Percentiles rank a stretch among this genome's conserved stretches.
Evolutionary conservation across 2,113 vertebrate genomes (phyloP).

Genomic region (Ciconia maguari): DNA sequence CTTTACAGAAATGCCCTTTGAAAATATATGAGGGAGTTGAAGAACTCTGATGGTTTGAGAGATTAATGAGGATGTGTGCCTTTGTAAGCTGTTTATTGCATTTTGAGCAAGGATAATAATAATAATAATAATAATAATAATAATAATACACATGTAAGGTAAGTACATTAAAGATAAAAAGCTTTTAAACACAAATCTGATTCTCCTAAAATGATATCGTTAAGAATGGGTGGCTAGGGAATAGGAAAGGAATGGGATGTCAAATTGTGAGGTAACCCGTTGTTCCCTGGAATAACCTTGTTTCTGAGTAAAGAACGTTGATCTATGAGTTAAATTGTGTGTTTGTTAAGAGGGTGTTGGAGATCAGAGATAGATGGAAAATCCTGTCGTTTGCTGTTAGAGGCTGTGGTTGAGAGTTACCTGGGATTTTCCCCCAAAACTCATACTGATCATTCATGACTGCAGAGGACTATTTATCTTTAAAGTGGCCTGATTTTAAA

Average conservation of each 20-base stretch:
- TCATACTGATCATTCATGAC: not conserved
- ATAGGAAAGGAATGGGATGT: not conserved
- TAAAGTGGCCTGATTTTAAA: slow-evolving; percentile 8
- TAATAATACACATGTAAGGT: not conserved
- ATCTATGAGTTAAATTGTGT: not conserved
- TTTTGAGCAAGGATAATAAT: not conserved
- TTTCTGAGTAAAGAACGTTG: not conserved
- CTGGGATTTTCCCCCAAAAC: slow-evolving; percentile 44
- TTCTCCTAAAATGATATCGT: not conserved
- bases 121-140: not conserved
- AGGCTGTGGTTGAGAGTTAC: not conserved
- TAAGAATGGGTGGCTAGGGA: not conserved
- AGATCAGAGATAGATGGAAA: slow-evolving; percentile 29
- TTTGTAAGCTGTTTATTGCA: not conserved
- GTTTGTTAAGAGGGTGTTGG: not conserved
- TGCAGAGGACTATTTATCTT: not conserved
- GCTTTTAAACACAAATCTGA: not conserved
- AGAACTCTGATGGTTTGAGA: not conserved
- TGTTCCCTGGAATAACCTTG: not conserved
- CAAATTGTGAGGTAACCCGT: not conserved
- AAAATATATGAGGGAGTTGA: not conserved
- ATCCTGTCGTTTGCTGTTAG: not conserved
- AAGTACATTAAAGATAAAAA: not conserved
- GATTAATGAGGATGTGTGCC: not conserved
- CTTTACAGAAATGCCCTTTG: slow-evolving; percentile 21